Evolutionary conservation across 2,888 invertebrate genomes (phyloP).

Genomic region (Rhabditoides inermis): DNA sequence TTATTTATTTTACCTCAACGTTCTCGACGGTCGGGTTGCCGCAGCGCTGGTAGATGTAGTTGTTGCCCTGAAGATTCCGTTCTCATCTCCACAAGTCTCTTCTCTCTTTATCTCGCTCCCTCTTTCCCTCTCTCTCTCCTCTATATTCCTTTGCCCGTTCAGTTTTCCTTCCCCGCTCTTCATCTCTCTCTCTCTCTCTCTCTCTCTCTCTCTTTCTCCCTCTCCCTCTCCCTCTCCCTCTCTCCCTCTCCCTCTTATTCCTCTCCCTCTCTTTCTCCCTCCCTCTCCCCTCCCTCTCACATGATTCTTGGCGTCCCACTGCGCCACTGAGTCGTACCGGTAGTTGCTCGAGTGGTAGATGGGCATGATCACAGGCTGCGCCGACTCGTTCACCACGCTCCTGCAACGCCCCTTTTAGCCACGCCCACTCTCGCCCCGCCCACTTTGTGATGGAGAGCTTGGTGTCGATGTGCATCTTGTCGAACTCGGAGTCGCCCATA

Average conservation of each 20-base stretch:
- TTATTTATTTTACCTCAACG: slow-evolving; percentile 29
- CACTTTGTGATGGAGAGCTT: no score
- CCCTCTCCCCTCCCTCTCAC: slow-evolving; percentile 5
- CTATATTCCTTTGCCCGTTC: slow-evolving; percentile 5
- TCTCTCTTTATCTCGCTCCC: not conserved
- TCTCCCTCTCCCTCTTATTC: slow-evolving; percentile 2
- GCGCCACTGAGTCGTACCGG: not conserved
- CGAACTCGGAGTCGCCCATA: no score
- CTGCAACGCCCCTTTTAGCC: no score
- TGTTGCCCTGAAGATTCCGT: slow-evolving; percentile 14
- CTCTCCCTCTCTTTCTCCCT: not conserved
- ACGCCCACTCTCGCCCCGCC: no score
- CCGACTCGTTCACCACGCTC: no score
- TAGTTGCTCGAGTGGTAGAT: not conserved
- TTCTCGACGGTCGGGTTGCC: slow-evolving; percentile 35
- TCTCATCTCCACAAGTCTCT: not conserved
- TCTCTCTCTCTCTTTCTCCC: slow-evolving; percentile 4
- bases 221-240: not conserved
- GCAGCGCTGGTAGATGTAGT: slow-evolving; percentile 26
- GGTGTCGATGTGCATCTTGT: no score
- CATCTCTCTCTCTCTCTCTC: slow-evolving; percentile 2
- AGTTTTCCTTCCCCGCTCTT: slow-evolving; percentile 1
- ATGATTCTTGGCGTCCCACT: not conserved
- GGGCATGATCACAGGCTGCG: not conserved
- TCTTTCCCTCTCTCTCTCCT: slow-evolving; percentile 1